Evolutionary conservation across 2,113 vertebrate genomes (phyloP).

Genomic region (Cyprinus carpio): DNA sequence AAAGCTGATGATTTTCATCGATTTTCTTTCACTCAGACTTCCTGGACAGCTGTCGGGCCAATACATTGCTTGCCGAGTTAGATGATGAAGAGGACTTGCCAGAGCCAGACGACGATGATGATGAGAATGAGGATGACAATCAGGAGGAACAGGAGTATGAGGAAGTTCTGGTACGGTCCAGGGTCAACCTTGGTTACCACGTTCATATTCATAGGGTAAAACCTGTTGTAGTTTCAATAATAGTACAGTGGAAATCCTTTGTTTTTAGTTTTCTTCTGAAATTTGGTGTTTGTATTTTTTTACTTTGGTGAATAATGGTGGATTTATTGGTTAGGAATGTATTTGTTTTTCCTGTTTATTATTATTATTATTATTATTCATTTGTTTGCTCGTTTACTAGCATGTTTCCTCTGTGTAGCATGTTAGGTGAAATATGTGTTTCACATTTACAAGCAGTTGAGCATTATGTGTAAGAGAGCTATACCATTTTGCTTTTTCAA

Average conservation of each 20-base stretch:
- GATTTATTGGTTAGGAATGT: conserved; percentile 7
- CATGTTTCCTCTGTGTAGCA: conserved; percentile 50
- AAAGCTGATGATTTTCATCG: neutral
- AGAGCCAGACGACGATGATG: conserved; percentile 96
- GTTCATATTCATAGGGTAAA: conserved; percentile 64
- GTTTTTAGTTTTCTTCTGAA: conserved; percentile 40
- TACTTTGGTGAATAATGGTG: conserved; percentile 18
- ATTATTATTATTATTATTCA: neutral
- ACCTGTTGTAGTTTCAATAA: conserved; percentile 57
- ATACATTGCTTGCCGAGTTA: conserved; percentile 93
- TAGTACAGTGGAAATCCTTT: conserved; percentile 54
- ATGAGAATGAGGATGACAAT: conserved; percentile 99
- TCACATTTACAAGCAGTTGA: conserved; percentile 21
- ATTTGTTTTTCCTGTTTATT: neutral
- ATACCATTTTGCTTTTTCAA: conserved; percentile 10
- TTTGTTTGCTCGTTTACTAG: conserved; percentile 25
- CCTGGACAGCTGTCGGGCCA: conserved; percentile 96
- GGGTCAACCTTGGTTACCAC: conserved; percentile 64
- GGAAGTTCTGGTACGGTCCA: conserved; percentile 91
- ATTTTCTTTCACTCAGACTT: conserved; percentile 79
- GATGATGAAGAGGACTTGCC: conserved; percentile 98
- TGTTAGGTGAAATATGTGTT: conserved; percentile 36
- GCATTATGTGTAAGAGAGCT: neutral
- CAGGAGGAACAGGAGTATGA: conserved; percentile 99
- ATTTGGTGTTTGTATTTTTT: conserved; percentile 70